phyloP scores from a whole-genome alignment of 2,888 invertebrate species.

The Philhelius pedissequus region DNA sequence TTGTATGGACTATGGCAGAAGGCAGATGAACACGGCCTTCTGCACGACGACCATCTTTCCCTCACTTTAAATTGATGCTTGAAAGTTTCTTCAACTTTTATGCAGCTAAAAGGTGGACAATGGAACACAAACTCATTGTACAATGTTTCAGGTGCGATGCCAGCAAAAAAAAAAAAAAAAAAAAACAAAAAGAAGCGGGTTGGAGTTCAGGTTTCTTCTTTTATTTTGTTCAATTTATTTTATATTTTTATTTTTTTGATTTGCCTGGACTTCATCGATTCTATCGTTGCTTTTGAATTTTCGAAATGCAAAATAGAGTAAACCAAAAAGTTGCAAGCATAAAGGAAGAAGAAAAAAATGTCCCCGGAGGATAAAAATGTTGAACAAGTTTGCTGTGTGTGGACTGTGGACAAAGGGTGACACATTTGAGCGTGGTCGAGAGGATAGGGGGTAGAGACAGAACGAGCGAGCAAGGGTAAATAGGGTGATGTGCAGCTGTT shows the following conservation, averaged over 20 bases:
- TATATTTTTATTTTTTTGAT: conserved; percentile 33
- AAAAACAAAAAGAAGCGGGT: conserved; percentile 12
- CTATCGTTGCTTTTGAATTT: conserved; percentile 65
- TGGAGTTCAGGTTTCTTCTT: conserved; percentile 39
- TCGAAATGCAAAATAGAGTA: conserved; percentile 62
- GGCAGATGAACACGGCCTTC: neutral
- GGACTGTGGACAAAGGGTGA: conserved; percentile 37
- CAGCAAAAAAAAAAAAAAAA: neutral
- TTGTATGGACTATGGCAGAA: neutral
- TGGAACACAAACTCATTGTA: conserved; percentile 58
- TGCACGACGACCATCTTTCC: neutral
- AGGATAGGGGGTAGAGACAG: conserved; percentile 12
- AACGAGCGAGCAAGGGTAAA: neutral
- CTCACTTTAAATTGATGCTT: conserved; percentile 54
- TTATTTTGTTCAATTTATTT: conserved; percentile 48
- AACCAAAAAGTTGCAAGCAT: conserved; percentile 4
- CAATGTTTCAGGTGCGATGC: conserved; percentile 64
- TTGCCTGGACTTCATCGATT: conserved; percentile 60
- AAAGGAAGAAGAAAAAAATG: neutral
- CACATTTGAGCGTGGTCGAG: conserved; percentile 46
- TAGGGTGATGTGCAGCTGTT: conserved; percentile 21
- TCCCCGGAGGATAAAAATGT: conserved; percentile 64
- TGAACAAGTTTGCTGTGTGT: conserved; percentile 57
- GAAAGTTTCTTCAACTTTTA: conserved; percentile 68
- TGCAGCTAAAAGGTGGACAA: conserved; percentile 67